Base-by-base conservation (phyloP, 2,113 vertebrate species). In the Ammodytes dubius region DNA sequence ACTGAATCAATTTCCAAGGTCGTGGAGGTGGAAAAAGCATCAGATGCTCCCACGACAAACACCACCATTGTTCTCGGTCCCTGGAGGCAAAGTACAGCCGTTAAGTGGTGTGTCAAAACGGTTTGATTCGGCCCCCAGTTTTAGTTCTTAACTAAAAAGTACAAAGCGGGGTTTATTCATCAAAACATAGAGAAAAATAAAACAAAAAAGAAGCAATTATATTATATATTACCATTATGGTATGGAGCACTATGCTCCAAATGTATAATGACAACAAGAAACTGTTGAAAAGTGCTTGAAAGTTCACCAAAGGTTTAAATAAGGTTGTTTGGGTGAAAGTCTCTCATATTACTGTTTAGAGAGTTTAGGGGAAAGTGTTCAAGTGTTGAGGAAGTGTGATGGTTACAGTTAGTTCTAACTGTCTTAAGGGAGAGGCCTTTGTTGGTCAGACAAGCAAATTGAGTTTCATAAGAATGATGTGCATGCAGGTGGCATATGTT, bases 1-100 rank as follows among this genome's bases (percentile, higher is more conserved):
- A 67, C 59, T 45, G 58, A 74, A 84, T 15, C 7, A 45, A 35
- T 69, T 83, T 81, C 60, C n/a, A 82, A 74, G 50, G 54, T 53
- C 35, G 9, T 14, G 40, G 66, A 42, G 9, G 47, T 15, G 52
- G 49, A 85, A 63, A 27, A 42, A 77, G 53, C 80, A 82, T 88
- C 70, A 83, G 80, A 88, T 80, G 83, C 59, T 70, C 39, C 37
- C 5, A 42, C 42, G 60, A 86, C 81, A 89, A 85, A 84, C 65
- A 53, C 40, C 46, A 11, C 17, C 14, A 43, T 77, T 87, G 81
- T 83, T 71, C 56, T 76, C 49, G 14, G 19, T 17, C 9, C 69
- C 86, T 61, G 37, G 53, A 72, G 74, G 82, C 79, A 69, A 75
- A 74, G 53, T 70, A 58, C 49, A 46, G n/a, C 82, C 42, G 57